phyloP scores from a whole-genome alignment of 2,797 vertebrate species.

The Pteronotus mesoamericanus region DNA sequence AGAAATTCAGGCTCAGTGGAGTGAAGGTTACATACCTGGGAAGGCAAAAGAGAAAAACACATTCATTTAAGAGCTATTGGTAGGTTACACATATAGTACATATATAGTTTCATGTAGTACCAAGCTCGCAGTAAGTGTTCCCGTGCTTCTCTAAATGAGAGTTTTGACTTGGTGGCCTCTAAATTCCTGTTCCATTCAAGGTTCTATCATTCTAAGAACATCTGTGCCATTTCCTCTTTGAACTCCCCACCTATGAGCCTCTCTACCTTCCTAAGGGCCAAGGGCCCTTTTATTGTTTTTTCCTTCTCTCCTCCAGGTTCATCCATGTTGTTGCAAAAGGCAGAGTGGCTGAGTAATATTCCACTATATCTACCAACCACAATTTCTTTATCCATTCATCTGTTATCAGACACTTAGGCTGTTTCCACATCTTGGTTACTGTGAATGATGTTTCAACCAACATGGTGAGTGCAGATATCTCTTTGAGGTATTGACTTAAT shows the following conservation, averaged over 20 bases:
- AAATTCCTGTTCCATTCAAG: background rate
- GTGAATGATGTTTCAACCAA: background rate
- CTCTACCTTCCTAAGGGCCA: background rate
- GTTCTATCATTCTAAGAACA: background rate
- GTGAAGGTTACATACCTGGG: background rate
- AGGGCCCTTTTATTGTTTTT: background rate
- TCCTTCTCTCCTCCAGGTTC: background rate
- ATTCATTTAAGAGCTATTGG: background rate
- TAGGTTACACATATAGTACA: background rate
- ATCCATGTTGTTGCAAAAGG: background rate
- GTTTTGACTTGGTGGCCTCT: background rate
- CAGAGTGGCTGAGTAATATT: background rate
- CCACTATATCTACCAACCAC: background rate
- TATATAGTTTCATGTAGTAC: background rate
- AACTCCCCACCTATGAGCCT: background rate
- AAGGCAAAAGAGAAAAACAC: conserved; percentile 21
- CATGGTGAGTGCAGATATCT: background rate
- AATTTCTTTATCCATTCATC: background rate
- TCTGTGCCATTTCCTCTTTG: background rate
- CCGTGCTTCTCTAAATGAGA: background rate
- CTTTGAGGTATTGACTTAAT: background rate
- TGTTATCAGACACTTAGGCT: background rate
- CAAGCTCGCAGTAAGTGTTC: background rate
- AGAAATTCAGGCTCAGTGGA: background rate
- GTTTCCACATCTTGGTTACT: background rate